Percentiles rank a stretch among this genome's conserved stretches.
Evolutionary conservation across 2,888 invertebrate species (phyloP).

Genomic region (Perithous albicinctus): DNA sequence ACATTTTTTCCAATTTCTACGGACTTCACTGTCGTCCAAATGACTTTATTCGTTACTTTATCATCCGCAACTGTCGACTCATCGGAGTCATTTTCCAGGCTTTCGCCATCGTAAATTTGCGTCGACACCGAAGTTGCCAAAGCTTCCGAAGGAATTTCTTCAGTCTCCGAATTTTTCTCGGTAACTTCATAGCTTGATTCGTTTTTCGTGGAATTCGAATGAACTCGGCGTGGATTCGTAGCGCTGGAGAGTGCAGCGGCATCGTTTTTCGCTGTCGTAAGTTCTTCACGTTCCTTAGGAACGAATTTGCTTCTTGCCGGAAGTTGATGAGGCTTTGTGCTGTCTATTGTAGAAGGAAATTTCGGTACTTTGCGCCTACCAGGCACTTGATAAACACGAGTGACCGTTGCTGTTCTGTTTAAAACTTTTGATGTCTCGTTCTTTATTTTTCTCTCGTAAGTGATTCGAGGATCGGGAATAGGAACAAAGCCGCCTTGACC

Average conservation of each 20-base stretch:
- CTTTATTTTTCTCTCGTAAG: conserved; percentile 43
- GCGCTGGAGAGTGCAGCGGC: conserved; percentile 52
- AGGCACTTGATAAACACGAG: conserved; percentile 61
- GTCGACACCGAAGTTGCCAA: conserved; percentile 28
- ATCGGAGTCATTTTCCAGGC: conserved; percentile 69
- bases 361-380: conserved; percentile 44
- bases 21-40: conserved; percentile 77
- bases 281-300: conserved; percentile 51
- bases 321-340: neutral
- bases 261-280: conserved; percentile 59
- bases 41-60: conserved; percentile 73
- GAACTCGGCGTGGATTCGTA: conserved; percentile 54
- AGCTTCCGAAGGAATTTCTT: conserved; percentile 1
- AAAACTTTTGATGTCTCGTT: conserved; percentile 64
- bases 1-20: conserved; percentile 1
- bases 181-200: neutral
- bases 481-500: conserved; percentile 91
- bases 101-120: conserved; percentile 68
- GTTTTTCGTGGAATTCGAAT: conserved; percentile 48
- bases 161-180: neutral
- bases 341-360: neutral
- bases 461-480: conserved; percentile 85
- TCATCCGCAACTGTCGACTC: conserved; percentile 62
- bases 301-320: conserved; percentile 69
- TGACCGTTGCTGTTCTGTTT: conserved; percentile 67